These are phyloP conservation scores for Lissocephala sabroskyi DNA, from an alignment of 2,888 invertebrate genomes.

Conservation along the genomic window DNA sequence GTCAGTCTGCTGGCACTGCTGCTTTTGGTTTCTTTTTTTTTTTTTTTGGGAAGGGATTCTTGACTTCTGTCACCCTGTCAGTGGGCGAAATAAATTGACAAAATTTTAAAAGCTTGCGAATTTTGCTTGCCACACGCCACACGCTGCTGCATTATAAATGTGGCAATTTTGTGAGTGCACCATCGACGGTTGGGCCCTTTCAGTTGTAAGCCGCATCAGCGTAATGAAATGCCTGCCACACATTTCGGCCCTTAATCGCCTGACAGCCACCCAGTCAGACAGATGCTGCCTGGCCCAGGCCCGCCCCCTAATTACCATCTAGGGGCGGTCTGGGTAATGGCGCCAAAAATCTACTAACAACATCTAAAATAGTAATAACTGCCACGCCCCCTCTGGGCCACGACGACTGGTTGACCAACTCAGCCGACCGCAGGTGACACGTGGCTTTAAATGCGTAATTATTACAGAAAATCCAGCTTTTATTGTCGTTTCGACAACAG, in stretches of 20 bases:
- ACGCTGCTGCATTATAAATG: conserved; percentile 58
- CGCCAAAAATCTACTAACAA: too few species aligned
- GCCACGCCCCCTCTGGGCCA: background rate
- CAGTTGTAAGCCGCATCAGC: background rate
- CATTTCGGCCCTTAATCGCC: background rate
- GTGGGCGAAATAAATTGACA: conserved; percentile 8
- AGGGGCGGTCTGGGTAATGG: too few species aligned
- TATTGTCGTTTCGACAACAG: background rate
- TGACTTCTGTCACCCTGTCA: conserved; percentile 32
- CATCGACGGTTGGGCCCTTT: too few species aligned
- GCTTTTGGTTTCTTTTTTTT: conserved; percentile 17
- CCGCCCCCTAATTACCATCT: too few species aligned
- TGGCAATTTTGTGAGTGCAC: conserved; percentile 52
- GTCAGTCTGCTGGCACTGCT: conserved; percentile 1
- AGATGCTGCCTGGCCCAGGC: too few species aligned
- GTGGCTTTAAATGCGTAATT: conserved; percentile 53
- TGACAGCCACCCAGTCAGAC: background rate
- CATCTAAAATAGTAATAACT: background rate
- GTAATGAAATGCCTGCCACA: too few species aligned
- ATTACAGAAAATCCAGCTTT: conserved; percentile 35
- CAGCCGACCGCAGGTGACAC: conserved; percentile 45
- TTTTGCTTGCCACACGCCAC: too few species aligned
- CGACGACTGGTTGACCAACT: background rate
- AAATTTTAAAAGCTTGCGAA: conserved; percentile 21
- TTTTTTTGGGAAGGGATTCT: conserved; percentile 8